Percentiles rank a stretch among this genome's conserved stretches.
Evolutionary conservation across 2,888 invertebrate species (phyloP).

Genomic region (Linnaemya vulpina): DNA sequence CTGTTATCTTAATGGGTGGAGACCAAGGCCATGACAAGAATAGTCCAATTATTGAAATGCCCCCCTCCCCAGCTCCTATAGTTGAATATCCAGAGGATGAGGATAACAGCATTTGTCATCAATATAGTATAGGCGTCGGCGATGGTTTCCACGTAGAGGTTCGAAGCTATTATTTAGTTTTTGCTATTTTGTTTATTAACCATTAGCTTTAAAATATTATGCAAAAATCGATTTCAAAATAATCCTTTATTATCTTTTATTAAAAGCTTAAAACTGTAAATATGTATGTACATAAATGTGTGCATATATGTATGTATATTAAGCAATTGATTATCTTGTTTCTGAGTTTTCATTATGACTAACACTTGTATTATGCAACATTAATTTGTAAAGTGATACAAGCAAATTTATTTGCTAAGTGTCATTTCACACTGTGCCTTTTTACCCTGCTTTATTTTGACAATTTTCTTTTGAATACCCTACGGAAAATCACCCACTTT

Average conservation of each 20-base stretch:
- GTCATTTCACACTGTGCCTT: too few relatives aligned
- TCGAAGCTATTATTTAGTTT: conserved; percentile 78
- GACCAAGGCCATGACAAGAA: conserved; percentile 76
- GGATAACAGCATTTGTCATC: conserved; percentile 83
- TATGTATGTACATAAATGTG: too few relatives aligned
- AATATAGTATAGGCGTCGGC: conserved; percentile 78
- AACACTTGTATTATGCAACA: conserved; percentile 6
- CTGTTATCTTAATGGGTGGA: conserved; percentile 83
- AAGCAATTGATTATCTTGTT: not conserved
- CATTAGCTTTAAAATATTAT: conserved; percentile 71
- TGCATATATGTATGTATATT: too few relatives aligned
- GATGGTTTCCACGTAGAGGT: conserved; percentile 83
- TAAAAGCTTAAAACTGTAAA: too few relatives aligned
- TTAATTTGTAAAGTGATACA: not conserved
- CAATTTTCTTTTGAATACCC: too few relatives aligned
- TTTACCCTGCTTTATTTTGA: too few relatives aligned
- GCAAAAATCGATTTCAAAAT: conserved; percentile 41
- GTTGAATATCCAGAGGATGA: conserved; percentile 96
- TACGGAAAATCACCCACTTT: too few relatives aligned
- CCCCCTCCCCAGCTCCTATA: conserved; percentile 88
- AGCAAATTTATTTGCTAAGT: not conserved
- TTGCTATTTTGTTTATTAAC: conserved; percentile 60
- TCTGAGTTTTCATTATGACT: conserved; percentile 6
- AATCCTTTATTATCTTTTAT: too few relatives aligned
- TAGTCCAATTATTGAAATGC: conserved; percentile 85